Conservation (phyloP, 2,888 invertebrate species). For the Orchesellides sinensis region DNA sequence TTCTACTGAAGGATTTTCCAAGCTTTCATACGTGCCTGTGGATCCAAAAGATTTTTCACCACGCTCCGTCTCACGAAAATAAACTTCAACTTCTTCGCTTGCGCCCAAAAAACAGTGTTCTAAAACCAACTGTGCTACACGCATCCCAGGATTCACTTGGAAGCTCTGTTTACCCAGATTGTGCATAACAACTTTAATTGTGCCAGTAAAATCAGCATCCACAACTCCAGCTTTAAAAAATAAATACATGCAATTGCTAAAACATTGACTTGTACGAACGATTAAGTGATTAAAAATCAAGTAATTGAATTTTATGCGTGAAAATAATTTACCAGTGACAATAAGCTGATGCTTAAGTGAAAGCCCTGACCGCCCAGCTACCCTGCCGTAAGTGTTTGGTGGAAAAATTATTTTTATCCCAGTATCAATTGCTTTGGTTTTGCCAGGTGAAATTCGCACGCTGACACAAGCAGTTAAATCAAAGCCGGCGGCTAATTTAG, state of each 20-base stretch:
- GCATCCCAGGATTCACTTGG: not conserved
- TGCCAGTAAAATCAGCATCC: not conserved
- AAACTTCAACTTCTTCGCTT: not conserved
- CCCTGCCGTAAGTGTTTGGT: not conserved
- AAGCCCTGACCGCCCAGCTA: not conserved
- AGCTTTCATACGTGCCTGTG: no score
- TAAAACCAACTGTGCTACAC: not conserved
- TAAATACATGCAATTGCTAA: no score
- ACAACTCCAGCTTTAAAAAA: not conserved
- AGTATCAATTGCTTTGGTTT: not conserved
- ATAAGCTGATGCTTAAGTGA: not conserved
- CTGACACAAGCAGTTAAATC: not conserved
- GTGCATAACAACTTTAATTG: not conserved
- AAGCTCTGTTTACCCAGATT: not conserved
- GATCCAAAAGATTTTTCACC: slow-evolving; percentile 1
- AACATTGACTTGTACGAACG: no score
- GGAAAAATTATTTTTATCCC: slow-evolving; percentile 5
- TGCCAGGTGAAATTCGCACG: not conserved
- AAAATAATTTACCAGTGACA: not conserved
- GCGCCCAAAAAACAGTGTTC: not conserved
- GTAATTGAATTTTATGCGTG: not conserved
- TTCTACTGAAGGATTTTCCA: no score
- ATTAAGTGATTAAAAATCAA: not conserved
- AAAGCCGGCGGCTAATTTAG: not conserved
- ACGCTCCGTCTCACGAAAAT: not conserved